These are phyloP conservation scores for Dendroctonus valens DNA, from an alignment of 1,140 invertebrate species.

Conservation along the genomic window DNA sequence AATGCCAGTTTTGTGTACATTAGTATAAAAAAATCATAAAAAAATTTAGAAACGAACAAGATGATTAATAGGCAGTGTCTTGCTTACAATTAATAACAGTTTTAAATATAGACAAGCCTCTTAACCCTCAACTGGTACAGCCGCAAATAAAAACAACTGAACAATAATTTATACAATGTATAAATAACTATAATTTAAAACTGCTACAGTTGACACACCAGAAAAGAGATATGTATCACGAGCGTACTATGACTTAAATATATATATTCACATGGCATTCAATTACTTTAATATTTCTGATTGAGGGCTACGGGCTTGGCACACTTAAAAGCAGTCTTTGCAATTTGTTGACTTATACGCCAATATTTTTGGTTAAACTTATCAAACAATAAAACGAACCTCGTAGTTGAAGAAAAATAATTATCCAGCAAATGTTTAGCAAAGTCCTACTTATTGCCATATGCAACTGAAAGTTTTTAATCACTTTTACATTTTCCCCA, in stretches of 20 bases:
- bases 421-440: neutral
- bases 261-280: too few species aligned
- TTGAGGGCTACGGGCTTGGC: neutral
- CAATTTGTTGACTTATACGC: neutral
- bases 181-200: neutral
- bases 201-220: neutral
- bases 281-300: too few species aligned
- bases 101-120: slow-evolving; percentile 13
- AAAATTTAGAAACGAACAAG: slow-evolving; percentile 39
- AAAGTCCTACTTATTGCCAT: too few species aligned
- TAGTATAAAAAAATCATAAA: neutral
- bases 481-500: too few species aligned
- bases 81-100: slow-evolving; percentile 20
- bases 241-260: too few species aligned
- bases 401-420: neutral
- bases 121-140: neutral
- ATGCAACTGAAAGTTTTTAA: too few species aligned
- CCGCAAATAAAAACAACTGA: too few species aligned
- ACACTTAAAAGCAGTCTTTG: slow-evolving; percentile 10
- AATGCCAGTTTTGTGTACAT: slow-evolving; percentile 7
- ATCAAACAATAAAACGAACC: too few species aligned
- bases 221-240: too few species aligned
- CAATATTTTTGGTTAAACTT: too few species aligned
- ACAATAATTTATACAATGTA: neutral
- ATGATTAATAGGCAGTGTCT: slow-evolving; percentile 39